Evolutionary conservation across 2,888 invertebrate species (phyloP).

Genomic region (Cepaea hortensis): DNA sequence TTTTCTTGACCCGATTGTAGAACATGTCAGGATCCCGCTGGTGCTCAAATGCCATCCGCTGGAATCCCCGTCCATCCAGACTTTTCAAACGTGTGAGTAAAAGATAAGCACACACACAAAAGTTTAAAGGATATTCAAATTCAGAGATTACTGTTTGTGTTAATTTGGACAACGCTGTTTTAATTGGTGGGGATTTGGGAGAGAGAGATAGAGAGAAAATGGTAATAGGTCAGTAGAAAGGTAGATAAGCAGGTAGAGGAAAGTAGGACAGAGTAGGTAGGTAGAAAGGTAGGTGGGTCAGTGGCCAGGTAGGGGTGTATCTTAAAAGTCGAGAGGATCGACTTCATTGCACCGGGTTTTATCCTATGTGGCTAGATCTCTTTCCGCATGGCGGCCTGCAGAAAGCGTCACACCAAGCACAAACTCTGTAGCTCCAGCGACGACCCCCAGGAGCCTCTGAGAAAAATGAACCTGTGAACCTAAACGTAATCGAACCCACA

Average conservation of each 20-base stretch:
- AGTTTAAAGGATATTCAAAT: background rate
- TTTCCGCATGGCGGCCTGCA: too few species aligned
- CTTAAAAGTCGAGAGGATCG: too few species aligned
- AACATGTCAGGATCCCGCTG: conserved; percentile 35
- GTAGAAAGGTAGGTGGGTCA: too few species aligned
- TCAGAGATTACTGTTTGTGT: background rate
- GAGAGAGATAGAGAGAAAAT: background rate
- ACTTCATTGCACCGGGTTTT: too few species aligned
- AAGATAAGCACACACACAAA: background rate
- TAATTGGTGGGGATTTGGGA: background rate
- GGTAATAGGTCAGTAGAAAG: background rate
- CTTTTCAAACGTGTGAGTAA: conserved; percentile 21
- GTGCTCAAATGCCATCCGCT: conserved; percentile 45
- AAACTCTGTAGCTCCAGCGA: too few species aligned
- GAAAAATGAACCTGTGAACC: too few species aligned
- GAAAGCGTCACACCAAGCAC: too few species aligned
- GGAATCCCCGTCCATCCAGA: conserved; percentile 34
- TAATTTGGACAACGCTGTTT: background rate
- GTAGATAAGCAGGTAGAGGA: background rate
- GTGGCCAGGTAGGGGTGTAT: too few species aligned
- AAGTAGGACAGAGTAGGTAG: too few species aligned
- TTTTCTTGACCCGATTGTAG: conserved; percentile 40
- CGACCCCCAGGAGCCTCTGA: too few species aligned
- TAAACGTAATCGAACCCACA: too few species aligned
- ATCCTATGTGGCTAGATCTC: too few species aligned